phyloP scores from a whole-genome alignment of 2,888 invertebrate genomes.

The Ellobium chinense region DNA sequence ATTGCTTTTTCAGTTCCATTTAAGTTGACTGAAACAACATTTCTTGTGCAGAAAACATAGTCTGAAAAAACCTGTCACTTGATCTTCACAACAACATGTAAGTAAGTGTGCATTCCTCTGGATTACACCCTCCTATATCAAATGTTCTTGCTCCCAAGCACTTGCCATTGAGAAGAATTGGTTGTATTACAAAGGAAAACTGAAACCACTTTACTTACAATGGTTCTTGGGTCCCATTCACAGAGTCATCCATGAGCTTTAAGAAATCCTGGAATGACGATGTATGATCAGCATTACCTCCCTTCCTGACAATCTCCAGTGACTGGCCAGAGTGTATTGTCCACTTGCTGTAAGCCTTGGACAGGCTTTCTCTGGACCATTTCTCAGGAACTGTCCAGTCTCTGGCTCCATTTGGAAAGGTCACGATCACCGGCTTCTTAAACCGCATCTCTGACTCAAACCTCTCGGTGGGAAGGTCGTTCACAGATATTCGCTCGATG shows the following conservation, averaged over 20 bases:
- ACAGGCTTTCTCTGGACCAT: constrained; percentile 59
- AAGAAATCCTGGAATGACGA: constrained; percentile 65
- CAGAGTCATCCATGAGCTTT: constrained; percentile 55
- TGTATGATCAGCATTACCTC: constrained; percentile 66
- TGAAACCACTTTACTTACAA: constrained; percentile 57
- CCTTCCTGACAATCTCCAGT: constrained; percentile 69
- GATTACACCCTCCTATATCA: too few relatives aligned
- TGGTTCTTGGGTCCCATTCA: constrained; percentile 57
- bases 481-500: constrained; percentile 58
- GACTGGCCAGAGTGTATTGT: constrained; percentile 65
- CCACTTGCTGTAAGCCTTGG: constrained; percentile 63
- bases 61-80: too few relatives aligned
- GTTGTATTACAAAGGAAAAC: too few relatives aligned
- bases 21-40: too few relatives aligned
- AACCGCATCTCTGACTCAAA: constrained; percentile 67
- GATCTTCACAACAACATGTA: too few relatives aligned
- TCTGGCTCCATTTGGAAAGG: constrained; percentile 66
- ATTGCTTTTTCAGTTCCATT: too few relatives aligned
- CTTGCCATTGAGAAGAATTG: too few relatives aligned
- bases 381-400: constrained; percentile 67
- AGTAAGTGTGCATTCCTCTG: too few relatives aligned
- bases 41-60: too few relatives aligned
- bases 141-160: too few relatives aligned
- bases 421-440: constrained; percentile 69
- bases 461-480: constrained; percentile 56